Base-by-base conservation (phyloP, 2,888 invertebrate species). In the Parnassius apollo region DNA sequence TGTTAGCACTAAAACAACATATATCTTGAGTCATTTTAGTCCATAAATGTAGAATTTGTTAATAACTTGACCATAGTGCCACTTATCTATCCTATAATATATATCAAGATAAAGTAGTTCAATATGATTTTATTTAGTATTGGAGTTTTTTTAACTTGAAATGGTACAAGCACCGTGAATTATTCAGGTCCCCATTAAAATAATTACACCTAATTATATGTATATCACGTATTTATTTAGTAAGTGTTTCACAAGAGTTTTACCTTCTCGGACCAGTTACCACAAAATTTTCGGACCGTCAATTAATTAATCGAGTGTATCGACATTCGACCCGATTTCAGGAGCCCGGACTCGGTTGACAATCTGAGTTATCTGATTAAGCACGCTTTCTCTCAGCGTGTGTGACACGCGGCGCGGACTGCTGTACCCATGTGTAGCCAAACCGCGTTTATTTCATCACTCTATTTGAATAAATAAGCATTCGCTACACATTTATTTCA, bases 241-340 rank as follows among this genome's bases (percentile, higher is more conserved):
- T 71, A 69, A 45, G 42, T 68, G 75, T 87, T 88, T 86, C 87
- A 83, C 81, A 88, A 89, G 79, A 82, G 80, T 86, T 85, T 86
- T 80, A 83, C 83, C 74, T 80, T 76, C 76, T 79, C 76, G 83
- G 78, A 81, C 88, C 87, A 88, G 85, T 87, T 88, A 83, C 80
- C 78, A 82, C 78, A 82, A 82, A 83, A 78, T 84, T 88, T 86
- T 86, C 82, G 87, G 86, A 77, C 82, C 86, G 89, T 87, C 90
- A 87, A 88, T 88, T 90, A 91, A 91, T 91, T 88, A 90, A 89
- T 87, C 86, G 90, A 87, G 88, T 89, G 86, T 89, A 90, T 89
- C 90, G 90, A 91, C 89, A 88, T 86, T 87, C 88, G 91, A 90
- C 90, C 91, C 88, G 88, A 88, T 90, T 91, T 89, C 91, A 89